phyloP scores from a whole-genome alignment of 2,888 invertebrate genomes.

The Drosophila setosimentum region DNA sequence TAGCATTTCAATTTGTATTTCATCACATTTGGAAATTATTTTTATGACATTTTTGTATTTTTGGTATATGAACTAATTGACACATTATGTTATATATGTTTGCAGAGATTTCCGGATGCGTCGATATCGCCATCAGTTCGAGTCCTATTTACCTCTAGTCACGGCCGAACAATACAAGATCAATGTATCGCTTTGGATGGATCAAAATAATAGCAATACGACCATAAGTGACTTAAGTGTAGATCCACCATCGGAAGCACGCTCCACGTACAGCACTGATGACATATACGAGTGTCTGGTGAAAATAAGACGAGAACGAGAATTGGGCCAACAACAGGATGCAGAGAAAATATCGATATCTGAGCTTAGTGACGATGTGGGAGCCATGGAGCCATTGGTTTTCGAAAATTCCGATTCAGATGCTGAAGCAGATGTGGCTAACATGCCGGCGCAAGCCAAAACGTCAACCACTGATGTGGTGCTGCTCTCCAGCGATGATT shows the following conservation, averaged over 20 bases:
- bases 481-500: conserved; percentile 71
- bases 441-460: not conserved
- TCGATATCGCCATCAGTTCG: conserved; percentile 84
- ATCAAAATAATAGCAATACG: conserved; percentile 52
- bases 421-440: conserved; percentile 33
- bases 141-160: conserved; percentile 80
- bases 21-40: not conserved
- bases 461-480: conserved; percentile 23
- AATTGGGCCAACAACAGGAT: conserved; percentile 33
- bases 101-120: conserved; percentile 82
- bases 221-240: conserved; percentile 55
- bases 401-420: conserved; percentile 82
- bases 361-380: conserved; percentile 75
- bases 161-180: conserved; percentile 71
- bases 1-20: not conserved
- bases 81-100: not conserved
- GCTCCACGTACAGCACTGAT: conserved; percentile 69
- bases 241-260: conserved; percentile 34
- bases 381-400: conserved; percentile 83
- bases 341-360: conserved; percentile 51
- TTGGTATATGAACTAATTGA: not conserved
- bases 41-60: not conserved
- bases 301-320: conserved; percentile 40
- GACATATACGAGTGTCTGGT: conserved; percentile 73
- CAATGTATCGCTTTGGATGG: conserved; percentile 77